Percentiles rank a stretch among this genome's conserved stretches.
Conservation (phyloP, 2,888 invertebrate genomes). For the Drosophila conformis region DNA sequence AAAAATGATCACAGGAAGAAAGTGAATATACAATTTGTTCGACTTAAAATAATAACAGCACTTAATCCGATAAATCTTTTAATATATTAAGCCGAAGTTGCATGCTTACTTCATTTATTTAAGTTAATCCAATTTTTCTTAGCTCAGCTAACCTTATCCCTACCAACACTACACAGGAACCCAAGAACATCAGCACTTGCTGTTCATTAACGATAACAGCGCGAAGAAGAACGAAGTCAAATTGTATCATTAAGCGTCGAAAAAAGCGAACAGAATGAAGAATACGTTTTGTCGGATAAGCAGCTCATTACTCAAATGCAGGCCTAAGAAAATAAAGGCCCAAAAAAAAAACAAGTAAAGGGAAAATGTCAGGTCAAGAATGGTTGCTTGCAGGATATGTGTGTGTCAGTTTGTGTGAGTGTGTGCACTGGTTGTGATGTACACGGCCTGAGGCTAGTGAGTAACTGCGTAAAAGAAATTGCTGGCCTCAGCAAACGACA, state of each 20-base stretch:
- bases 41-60: neutral
- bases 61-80: neutral
- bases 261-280: conserved; percentile 10
- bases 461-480: conserved; percentile 40
- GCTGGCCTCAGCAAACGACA: conserved; percentile 67
- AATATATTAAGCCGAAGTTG: neutral
- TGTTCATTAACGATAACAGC: conserved; percentile 48
- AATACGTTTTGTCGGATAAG: conserved; percentile 69
- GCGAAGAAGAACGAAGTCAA: conserved; percentile 34
- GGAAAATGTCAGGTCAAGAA: conserved; percentile 54
- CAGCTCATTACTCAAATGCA: conserved; percentile 75
- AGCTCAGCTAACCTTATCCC: neutral
- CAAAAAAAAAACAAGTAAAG: conserved; percentile 2
- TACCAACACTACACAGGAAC: neutral
- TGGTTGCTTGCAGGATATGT: conserved; percentile 25
- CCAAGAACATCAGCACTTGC: conserved; percentile 4
- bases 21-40: neutral
- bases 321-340: conserved; percentile 24
- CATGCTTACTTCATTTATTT: conserved; percentile 1
- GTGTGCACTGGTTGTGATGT: conserved; percentile 56
- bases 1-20: neutral
- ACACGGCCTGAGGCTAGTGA: conserved; percentile 36
- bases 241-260: conserved; percentile 64
- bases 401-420: conserved; percentile 3
- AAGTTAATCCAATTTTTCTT: neutral